phyloP scores from a whole-genome alignment of 1,140 invertebrate genomes.

The Papilio aristodemus region DNA sequence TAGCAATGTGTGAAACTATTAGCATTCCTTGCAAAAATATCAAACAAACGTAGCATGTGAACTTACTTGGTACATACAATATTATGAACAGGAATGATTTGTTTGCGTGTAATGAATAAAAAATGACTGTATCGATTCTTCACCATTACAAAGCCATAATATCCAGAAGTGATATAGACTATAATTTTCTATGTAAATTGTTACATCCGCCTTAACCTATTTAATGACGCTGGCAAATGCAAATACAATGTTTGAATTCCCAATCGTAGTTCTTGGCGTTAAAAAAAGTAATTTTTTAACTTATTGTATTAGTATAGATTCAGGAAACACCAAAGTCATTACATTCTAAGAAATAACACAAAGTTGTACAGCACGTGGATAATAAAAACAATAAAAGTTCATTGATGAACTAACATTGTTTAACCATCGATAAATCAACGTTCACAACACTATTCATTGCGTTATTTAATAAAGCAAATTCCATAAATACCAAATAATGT shows the following conservation, averaged over 20 bases:
- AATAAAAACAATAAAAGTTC: not conserved
- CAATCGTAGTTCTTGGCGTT: too few relatives aligned
- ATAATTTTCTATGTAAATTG: too few relatives aligned
- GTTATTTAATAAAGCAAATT: slow-evolving; percentile 4
- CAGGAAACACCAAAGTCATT: not conserved
- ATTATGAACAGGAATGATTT: not conserved
- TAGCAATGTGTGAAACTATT: not conserved
- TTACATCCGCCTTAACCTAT: too few relatives aligned
- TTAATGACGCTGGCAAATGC: too few relatives aligned
- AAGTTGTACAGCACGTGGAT: not conserved
- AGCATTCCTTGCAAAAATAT: not conserved
- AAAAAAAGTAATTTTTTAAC: too few relatives aligned
- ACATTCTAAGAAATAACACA: not conserved
- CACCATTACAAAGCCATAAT: not conserved
- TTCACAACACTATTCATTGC: not conserved
- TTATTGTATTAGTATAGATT: too few relatives aligned
- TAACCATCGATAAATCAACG: not conserved
- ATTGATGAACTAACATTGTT: not conserved
- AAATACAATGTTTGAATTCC: too few relatives aligned
- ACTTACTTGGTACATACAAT: not conserved
- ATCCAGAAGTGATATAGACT: too few relatives aligned
- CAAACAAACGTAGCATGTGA: not conserved
- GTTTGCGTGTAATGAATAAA: too few relatives aligned
- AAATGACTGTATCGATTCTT: not conserved
- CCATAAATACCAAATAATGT: not conserved